A percentile compares a stretch with the other conserved stretches of the same genome.
These are phyloP conservation scores for Polydrusus pterygomalis DNA, from an alignment of 2,888 invertebrate species.

Conservation along the genomic window DNA sequence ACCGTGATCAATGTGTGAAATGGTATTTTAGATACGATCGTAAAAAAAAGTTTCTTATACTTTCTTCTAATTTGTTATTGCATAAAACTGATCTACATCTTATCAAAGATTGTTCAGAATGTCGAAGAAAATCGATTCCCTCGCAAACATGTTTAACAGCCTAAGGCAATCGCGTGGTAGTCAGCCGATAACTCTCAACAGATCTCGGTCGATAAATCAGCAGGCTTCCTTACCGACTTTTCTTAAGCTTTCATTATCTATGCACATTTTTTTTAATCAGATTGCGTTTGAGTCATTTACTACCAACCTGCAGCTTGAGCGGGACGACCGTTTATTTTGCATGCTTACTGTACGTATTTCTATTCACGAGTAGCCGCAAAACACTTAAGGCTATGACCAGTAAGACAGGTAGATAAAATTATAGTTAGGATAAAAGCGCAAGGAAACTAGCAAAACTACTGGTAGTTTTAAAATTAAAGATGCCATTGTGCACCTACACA, in stretches of 20 bases:
- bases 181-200: constrained; percentile 56
- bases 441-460: neutral
- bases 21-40: too few species aligned
- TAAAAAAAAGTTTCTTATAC: too few species aligned
- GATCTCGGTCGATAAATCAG: constrained; percentile 61
- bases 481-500: too few species aligned
- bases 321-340: constrained; percentile 38
- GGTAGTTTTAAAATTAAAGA: too few species aligned
- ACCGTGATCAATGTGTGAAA: too few species aligned
- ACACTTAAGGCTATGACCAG: constrained; percentile 42
- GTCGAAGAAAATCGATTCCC: constrained; percentile 1
- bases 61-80: too few species aligned
- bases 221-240: constrained; percentile 53
- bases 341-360: constrained; percentile 31
- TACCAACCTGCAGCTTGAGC: constrained; percentile 53
- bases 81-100: neutral
- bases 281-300: constrained; percentile 62
- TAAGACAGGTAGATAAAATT: constrained; percentile 48
- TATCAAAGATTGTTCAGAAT: neutral
- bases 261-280: constrained; percentile 60
- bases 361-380: constrained; percentile 38
- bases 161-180: constrained; percentile 59
- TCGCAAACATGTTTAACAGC: constrained; percentile 20
- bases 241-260: constrained; percentile 60
- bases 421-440: constrained; percentile 34